Base-by-base conservation (phyloP, 2,888 invertebrate genomes). In the Hydriomena furcata region DNA sequence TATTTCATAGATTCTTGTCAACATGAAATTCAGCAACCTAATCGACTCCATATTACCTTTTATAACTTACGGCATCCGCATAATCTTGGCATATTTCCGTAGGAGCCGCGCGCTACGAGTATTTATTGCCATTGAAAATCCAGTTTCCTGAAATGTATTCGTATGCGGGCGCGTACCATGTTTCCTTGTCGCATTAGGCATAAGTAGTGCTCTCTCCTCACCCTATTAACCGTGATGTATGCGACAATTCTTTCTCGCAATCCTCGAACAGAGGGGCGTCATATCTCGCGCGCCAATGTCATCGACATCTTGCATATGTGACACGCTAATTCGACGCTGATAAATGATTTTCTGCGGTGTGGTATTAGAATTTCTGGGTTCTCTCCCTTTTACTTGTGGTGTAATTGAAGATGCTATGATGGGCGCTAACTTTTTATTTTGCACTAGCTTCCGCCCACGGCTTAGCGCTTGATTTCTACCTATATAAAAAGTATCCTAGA, bases 171-270 rank as follows among this genome's bases (percentile, higher is more conserved):
- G 78, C 75, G 79, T 66, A 79, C 73, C 86, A 84, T 88, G 88
- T 88, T 88, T 81, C 88, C 88, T 80, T 86, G 86, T 88, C 88
- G 82, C 89, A 89, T 89, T 89, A 89, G 84, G 87, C 85, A 86
- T 86, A 89, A 89, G 90, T 85, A 90, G 88, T 90, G 85, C 85
- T 88, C 83, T 87, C 85, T 89, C 85, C 79, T 78, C 85, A 82
- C 88, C 90, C 90, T 89, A 89, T 90, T 90, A 90, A 89, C 82
- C 57, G 82, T 89, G 89, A 90, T 88, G 87, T 88, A 90, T 89
- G 84, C 82, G 87, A 81, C 87, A 73, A 89, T 90, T 89, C 90
- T 89, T 90, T 89, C 79, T 59, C 80, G 74, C 80, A 87, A 86
- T 81, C 87, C 84, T 75, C 73, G 73, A 79, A 85, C 85, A 82